Evolutionary conservation across 2,113 vertebrate species (phyloP).

Genomic region (Jaculus jaculus): DNA sequence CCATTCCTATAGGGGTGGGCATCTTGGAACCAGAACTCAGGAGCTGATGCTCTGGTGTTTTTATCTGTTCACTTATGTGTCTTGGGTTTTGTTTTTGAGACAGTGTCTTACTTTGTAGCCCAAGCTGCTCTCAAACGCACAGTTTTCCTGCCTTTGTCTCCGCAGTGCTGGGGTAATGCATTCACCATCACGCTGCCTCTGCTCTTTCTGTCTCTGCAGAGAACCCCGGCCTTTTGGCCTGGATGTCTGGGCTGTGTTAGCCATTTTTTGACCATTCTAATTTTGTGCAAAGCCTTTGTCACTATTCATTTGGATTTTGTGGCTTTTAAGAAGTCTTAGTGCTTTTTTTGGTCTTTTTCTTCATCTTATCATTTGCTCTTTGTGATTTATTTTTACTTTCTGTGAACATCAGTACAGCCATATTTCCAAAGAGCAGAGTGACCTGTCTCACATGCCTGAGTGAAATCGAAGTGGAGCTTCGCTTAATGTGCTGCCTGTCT

Average conservation of each 20-base stretch:
- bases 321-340: constrained; percentile 18
- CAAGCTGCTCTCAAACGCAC: no score
- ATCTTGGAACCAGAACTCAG: no score
- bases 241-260: background rate
- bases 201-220: no score
- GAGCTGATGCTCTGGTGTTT: no score
- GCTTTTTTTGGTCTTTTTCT: constrained; percentile 33
- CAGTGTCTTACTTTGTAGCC: no score
- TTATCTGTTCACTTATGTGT: no score
- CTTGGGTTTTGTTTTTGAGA: no score
- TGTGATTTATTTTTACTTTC: constrained; percentile 43
- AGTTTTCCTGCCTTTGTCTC: no score
- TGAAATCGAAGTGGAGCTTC: background rate
- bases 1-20: no score
- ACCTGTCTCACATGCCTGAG: background rate
- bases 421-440: background rate
- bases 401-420: constrained; percentile 5
- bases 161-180: no score
- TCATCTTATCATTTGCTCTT: constrained; percentile 34
- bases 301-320: constrained; percentile 27
- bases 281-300: background rate
- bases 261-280: background rate
- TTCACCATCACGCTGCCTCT: no score
- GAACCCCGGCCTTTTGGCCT: no score
- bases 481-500: background rate